phyloP scores from a whole-genome alignment of 2,888 invertebrate species.

The Sphinx pinastri region DNA sequence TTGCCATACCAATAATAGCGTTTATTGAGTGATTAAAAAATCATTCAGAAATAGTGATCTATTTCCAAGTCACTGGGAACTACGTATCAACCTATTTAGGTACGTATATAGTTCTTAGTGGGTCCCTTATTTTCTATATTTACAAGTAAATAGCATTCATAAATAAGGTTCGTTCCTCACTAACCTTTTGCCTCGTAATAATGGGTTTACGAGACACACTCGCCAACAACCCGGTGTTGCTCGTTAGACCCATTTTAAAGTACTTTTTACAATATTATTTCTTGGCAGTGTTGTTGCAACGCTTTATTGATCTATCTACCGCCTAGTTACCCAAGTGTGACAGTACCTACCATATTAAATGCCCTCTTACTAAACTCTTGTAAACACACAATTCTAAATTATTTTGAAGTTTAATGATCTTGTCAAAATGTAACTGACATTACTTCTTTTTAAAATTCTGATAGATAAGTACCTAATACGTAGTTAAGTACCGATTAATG shows the following conservation, averaged over 20 bases:
- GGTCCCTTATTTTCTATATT: background rate
- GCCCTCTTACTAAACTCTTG: background rate
- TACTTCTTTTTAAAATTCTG: background rate
- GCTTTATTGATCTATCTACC: slow-evolving; percentile 65
- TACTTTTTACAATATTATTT: background rate
- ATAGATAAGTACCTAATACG: background rate
- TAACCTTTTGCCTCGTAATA: slow-evolving; percentile 61
- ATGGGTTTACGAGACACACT: slow-evolving; percentile 78
- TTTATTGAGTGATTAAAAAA: no score
- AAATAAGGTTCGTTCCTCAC: slow-evolving; percentile 32
- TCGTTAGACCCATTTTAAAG: slow-evolving; percentile 81
- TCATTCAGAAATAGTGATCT: no score
- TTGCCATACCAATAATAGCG: no score
- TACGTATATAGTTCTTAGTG: no score
- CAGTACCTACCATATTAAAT: background rate
- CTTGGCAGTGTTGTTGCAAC: slow-evolving; percentile 4
- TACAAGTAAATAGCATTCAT: background rate
- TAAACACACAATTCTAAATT: slow-evolving; percentile 3
- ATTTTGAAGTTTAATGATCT: background rate
- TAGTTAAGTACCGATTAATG: background rate
- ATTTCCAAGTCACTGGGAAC: no score
- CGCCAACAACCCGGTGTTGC: slow-evolving; percentile 87
- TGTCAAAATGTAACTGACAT: no score
- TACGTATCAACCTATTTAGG: no score
- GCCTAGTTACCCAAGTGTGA: slow-evolving; percentile 54